Conservation (phyloP, 2,888 invertebrate genomes). For the Erebia palarica region DNA sequence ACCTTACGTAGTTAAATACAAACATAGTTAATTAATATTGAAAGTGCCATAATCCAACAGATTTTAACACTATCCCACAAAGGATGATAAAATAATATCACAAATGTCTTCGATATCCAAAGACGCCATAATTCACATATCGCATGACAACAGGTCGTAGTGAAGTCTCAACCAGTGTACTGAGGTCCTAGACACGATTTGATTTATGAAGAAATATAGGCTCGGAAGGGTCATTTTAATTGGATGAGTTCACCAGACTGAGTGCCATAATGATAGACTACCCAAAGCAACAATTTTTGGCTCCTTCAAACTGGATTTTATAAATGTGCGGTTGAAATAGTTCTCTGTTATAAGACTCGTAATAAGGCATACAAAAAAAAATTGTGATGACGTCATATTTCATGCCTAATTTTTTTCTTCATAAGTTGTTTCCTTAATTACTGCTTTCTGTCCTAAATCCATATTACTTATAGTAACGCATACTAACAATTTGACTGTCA, state of each 20-base stretch:
- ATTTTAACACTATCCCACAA: neutral
- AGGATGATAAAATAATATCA: conserved; percentile 45
- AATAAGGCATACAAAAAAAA: too few species aligned
- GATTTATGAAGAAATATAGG: conserved; percentile 15
- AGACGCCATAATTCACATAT: conserved; percentile 70
- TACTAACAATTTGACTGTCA: neutral
- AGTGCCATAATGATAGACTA: neutral
- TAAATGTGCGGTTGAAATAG: neutral
- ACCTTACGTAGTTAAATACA: too few species aligned
- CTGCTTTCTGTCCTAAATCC: too few species aligned
- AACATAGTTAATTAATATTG: neutral
- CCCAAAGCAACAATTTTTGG: neutral
- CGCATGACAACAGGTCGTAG: conserved; percentile 67
- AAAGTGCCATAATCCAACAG: neutral
- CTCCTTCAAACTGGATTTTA: neutral
- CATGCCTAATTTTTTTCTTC: too few species aligned
- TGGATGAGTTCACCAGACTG: neutral
- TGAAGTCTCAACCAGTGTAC: conserved; percentile 13
- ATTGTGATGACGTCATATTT: too few species aligned
- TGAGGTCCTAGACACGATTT: neutral
- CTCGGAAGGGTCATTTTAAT: conserved; percentile 12
- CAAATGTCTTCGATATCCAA: conserved; percentile 56
- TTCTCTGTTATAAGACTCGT: too few species aligned
- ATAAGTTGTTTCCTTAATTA: too few species aligned
- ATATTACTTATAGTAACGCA: too few species aligned